These are phyloP conservation scores for Eupithecia subumbrata DNA, from an alignment of 2,888 invertebrate genomes.

Conservation along the genomic window DNA sequence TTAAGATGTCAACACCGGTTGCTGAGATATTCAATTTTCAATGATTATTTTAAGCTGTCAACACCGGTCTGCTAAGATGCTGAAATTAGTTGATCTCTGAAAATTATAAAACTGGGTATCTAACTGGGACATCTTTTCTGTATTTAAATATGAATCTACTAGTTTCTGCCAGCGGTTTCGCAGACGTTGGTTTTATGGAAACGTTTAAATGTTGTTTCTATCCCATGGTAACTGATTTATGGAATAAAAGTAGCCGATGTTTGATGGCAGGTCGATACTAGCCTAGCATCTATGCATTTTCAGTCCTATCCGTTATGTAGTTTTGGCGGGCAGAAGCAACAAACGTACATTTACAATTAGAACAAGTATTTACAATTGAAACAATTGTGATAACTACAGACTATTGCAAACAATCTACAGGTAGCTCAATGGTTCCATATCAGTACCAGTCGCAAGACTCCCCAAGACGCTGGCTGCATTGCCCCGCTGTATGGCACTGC, in stretches of 20 bases:
- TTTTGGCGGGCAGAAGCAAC: background rate
- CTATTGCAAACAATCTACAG: too few species aligned
- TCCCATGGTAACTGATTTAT: background rate
- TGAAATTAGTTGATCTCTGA: background rate
- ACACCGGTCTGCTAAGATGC: background rate
- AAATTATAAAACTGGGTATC: background rate
- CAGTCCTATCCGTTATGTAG: background rate
- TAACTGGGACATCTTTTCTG: too few species aligned
- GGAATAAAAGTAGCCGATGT: background rate
- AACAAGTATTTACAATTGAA: too few species aligned
- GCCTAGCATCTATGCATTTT: background rate
- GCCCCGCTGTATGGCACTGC: too few species aligned
- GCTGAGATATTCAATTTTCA: background rate
- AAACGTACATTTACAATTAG: background rate
- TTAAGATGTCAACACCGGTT: background rate
- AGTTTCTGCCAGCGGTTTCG: background rate
- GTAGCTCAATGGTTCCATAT: too few species aligned
- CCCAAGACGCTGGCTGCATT: too few species aligned
- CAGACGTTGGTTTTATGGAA: background rate
- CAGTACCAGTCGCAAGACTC: too few species aligned
- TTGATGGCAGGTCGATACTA: background rate
- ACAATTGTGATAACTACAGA: too few species aligned
- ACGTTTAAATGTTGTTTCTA: background rate
- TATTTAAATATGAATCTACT: background rate
- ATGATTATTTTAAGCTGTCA: background rate